These are phyloP conservation scores for Vulpes ferrilata DNA, from an alignment of 2,113 vertebrate genomes.

Conservation along the genomic window DNA sequence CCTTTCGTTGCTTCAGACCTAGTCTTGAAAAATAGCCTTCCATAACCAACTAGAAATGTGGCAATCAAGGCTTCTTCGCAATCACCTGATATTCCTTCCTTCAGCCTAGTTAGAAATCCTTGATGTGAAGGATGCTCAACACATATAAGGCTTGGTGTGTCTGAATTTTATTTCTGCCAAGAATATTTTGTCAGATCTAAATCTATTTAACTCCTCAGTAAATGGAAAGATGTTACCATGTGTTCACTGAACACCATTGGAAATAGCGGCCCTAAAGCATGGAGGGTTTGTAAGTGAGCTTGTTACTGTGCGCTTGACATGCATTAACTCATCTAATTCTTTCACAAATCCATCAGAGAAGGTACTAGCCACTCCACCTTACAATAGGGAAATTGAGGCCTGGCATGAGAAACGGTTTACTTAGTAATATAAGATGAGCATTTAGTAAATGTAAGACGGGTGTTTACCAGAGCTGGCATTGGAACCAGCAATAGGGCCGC, in stretches of 20 bases:
- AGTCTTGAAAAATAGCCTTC: not conserved
- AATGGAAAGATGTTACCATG: not conserved
- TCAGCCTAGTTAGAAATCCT: not conserved
- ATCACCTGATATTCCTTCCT: not conserved
- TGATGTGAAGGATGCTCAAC: not conserved
- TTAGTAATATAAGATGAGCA: not conserved
- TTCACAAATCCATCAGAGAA: not conserved
- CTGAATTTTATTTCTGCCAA: not conserved
- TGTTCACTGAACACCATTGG: not conserved
- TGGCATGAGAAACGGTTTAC: not conserved
- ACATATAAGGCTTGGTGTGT: not conserved
- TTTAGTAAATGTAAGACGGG: not conserved
- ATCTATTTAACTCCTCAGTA: not conserved
- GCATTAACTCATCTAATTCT: not conserved
- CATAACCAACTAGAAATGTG: not conserved
- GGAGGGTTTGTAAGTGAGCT: not conserved
- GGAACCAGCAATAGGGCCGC: not conserved
- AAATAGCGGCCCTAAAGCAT: not conserved
- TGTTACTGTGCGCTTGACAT: not conserved
- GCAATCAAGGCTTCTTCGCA: not conserved
- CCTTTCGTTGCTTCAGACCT: not conserved
- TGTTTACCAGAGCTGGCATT: not conserved
- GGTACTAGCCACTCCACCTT: not conserved
- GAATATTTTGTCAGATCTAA: constrained; percentile 10
- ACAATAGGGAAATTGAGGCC: not conserved